A percentile compares a stretch with the other conserved stretches of the same genome.
These are phyloP conservation scores for Piaya cayana DNA, from an alignment of 2,113 vertebrate species.

Conservation along the genomic window DNA sequence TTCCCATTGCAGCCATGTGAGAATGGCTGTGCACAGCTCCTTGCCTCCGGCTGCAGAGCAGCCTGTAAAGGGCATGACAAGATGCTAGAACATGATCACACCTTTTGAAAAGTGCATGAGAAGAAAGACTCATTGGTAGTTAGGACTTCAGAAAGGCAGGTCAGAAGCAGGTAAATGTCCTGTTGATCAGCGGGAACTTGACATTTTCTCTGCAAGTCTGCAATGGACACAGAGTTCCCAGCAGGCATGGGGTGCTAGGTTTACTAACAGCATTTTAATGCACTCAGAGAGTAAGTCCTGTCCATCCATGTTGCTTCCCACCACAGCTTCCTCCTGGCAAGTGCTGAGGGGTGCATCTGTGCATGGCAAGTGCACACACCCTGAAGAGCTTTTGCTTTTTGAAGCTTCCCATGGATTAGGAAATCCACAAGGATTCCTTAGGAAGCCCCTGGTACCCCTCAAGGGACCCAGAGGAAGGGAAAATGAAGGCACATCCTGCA, in stretches of 20 bases:
- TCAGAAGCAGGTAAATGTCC: background rate
- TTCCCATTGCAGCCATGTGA: background rate
- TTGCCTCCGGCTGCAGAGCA: background rate
- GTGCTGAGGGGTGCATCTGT: background rate
- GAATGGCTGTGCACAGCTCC: background rate
- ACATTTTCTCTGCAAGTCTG: background rate
- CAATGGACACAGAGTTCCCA: background rate
- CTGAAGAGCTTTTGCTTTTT: background rate
- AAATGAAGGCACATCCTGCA: background rate
- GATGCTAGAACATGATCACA: background rate
- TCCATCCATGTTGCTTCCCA: background rate
- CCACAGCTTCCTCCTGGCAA: background rate
- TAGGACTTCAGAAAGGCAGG: background rate
- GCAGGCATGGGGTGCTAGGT: background rate
- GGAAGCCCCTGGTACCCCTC: background rate
- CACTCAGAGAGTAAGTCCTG: background rate
- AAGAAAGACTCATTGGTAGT: background rate
- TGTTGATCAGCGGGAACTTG: background rate
- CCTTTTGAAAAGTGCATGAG: background rate
- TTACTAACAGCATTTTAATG: background rate
- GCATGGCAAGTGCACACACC: background rate
- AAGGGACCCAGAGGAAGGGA: background rate
- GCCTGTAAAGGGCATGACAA: background rate
- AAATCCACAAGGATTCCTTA: background rate
- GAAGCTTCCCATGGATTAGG: background rate